phyloP scores from a whole-genome alignment of 2,113 vertebrate genomes.

The Dipodomys ordii region DNA sequence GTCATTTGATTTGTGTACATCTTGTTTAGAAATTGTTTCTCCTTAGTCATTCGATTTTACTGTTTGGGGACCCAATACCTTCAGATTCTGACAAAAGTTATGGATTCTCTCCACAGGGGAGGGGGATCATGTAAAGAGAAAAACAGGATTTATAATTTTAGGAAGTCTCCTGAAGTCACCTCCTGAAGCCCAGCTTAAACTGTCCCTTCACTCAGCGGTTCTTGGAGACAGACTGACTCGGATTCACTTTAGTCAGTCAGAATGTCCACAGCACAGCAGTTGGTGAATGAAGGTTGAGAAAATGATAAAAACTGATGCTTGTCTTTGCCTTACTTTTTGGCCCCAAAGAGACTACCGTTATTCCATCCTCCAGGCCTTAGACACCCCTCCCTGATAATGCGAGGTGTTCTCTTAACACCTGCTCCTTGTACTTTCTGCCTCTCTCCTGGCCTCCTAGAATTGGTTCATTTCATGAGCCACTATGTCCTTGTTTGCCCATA shows the following conservation, averaged over 20 bases:
- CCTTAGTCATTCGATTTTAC: neutral
- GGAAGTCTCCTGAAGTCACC: neutral
- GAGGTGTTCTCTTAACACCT: neutral
- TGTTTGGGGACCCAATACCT: neutral
- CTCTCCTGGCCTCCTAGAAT: neutral
- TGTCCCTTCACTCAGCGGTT: neutral
- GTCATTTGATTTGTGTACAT: neutral
- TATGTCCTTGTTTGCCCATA: neutral
- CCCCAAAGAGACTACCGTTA: neutral
- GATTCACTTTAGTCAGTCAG: neutral
- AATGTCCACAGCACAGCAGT: neutral
- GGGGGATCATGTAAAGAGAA: neutral
- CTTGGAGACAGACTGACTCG: neutral
- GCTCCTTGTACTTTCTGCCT: neutral
- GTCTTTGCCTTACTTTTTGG: neutral
- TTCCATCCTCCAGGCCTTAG: neutral
- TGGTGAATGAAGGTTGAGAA: neutral
- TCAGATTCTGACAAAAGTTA: neutral
- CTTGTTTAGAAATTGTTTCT: too few relatives aligned
- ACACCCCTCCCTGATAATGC: too few relatives aligned
- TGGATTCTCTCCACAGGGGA: neutral
- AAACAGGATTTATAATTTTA: neutral
- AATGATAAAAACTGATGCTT: neutral
- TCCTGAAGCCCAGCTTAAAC: neutral
- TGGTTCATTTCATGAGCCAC: neutral